These are phyloP conservation scores for Cybosia mesomella DNA, from an alignment of 2,888 invertebrate species.

Conservation along the genomic window DNA sequence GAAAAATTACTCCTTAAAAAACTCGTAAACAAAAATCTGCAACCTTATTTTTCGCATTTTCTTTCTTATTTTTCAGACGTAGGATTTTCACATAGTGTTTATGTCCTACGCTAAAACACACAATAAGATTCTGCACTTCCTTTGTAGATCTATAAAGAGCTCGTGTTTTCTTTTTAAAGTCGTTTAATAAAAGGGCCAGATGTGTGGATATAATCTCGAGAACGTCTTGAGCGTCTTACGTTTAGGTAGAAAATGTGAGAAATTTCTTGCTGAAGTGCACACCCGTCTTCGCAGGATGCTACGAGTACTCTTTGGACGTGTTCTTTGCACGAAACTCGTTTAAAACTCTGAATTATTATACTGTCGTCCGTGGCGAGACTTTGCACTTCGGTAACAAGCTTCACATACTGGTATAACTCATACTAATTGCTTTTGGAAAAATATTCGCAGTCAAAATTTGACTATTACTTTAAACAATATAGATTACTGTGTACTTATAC, in stretches of 20 bases:
- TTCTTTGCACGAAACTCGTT: conserved; percentile 59
- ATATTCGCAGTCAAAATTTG: neutral
- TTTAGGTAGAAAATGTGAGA: conserved; percentile 64
- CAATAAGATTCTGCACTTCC: conserved; percentile 44
- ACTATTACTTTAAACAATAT: neutral
- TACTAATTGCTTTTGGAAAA: neutral
- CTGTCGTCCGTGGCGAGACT: conserved; percentile 41
- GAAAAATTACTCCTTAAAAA: conserved; percentile 8
- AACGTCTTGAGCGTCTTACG: conserved; percentile 54
- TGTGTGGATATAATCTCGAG: conserved; percentile 60
- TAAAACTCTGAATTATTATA: conserved; percentile 57
- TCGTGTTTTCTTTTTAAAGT: conserved; percentile 53
- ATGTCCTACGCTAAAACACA: conserved; percentile 28
- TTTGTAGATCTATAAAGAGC: conserved; percentile 42
- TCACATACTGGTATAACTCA: conserved; percentile 20
- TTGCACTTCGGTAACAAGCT: conserved; percentile 37
- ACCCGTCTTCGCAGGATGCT: conserved; percentile 52
- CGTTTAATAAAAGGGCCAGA: conserved; percentile 57
- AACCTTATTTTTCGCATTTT: conserved; percentile 13
- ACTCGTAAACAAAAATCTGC: conserved; percentile 18
- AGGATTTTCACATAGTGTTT: conserved; percentile 26
- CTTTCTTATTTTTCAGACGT: conserved; percentile 17
- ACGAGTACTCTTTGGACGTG: conserved; percentile 55
- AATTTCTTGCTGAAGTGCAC: conserved; percentile 61
- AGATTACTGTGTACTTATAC: neutral